phyloP scores from a whole-genome alignment of 1,140 invertebrate genomes.

The Thaumatotibia leucotreta region DNA sequence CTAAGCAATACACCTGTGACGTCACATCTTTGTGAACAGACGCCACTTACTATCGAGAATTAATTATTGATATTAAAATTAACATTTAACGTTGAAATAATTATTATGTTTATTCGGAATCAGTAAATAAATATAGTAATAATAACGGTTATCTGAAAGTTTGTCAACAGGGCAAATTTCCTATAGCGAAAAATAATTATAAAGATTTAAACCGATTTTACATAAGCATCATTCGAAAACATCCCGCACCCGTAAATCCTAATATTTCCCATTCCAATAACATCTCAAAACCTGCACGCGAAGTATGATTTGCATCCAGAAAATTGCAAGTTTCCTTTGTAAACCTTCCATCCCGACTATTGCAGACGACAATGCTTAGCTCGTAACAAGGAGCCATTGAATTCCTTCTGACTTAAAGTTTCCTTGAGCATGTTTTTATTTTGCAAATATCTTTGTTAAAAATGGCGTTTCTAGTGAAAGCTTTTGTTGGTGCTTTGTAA shows the following conservation, averaged over 20 bases:
- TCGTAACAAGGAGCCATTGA: conserved; percentile 1
- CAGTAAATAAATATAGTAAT: too few relatives aligned
- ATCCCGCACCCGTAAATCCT: neutral
- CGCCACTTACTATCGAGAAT: too few relatives aligned
- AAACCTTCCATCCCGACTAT: too few relatives aligned
- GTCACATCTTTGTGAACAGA: too few relatives aligned
- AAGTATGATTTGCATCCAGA: neutral
- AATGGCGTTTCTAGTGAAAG: neutral
- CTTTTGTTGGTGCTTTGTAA: neutral
- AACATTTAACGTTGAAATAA: too few relatives aligned
- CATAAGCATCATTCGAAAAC: neutral
- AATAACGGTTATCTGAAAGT: too few relatives aligned
- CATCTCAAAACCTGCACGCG: neutral
- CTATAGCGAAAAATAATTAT: too few relatives aligned
- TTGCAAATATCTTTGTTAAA: neutral
- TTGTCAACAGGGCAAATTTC: too few relatives aligned
- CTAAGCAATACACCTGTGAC: too few relatives aligned
- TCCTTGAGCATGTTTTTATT: neutral
- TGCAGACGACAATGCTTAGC: neutral
- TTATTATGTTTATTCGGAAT: too few relatives aligned
- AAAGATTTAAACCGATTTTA: neutral
- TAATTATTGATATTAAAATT: too few relatives aligned
- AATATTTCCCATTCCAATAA: neutral
- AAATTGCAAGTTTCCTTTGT: conserved; percentile 1
- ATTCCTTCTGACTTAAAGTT: neutral